These are phyloP conservation scores for Sebastes steindachneri DNA, from an alignment of 2,797 vertebrate genomes.

Conservation along the genomic window DNA sequence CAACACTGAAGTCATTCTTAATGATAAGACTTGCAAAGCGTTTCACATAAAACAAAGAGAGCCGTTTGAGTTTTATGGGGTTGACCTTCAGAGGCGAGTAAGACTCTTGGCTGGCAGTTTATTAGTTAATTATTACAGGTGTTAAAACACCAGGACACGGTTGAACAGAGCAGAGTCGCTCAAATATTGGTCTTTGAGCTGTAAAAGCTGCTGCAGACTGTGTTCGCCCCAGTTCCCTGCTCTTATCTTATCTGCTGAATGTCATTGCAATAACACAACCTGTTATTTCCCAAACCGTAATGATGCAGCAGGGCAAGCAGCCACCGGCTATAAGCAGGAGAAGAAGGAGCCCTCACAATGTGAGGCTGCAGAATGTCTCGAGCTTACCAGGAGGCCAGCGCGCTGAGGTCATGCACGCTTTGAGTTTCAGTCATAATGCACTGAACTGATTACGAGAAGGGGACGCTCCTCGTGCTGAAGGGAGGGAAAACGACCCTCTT, in stretches of 20 bases:
- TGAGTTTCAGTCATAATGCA: slow-evolving; percentile 68
- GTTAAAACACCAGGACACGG: slow-evolving; percentile 28
- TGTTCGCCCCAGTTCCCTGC: slow-evolving; percentile 21
- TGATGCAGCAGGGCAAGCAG: slow-evolving; percentile 27
- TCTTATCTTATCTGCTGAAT: slow-evolving; percentile 74
- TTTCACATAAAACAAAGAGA: slow-evolving; percentile 35
- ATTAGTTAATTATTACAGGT: slow-evolving; percentile 73
- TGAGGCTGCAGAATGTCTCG: slow-evolving; percentile 42
- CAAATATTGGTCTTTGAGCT: slow-evolving; percentile 59
- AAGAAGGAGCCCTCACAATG: slow-evolving; percentile 21
- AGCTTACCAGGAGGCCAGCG: slow-evolving; percentile 42
- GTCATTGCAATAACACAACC: slow-evolving; percentile 63
- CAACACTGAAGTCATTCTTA: neutral
- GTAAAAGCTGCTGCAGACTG: slow-evolving; percentile 41
- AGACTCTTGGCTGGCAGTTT: slow-evolving; percentile 37
- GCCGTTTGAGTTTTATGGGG: slow-evolving; percentile 39
- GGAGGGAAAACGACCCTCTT: slow-evolving; percentile 40
- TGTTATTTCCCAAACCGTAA: slow-evolving; percentile 65
- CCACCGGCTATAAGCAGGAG: slow-evolving; percentile 9
- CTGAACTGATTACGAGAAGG: slow-evolving; percentile 64
- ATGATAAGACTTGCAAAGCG: slow-evolving; percentile 14
- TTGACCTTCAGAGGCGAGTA: slow-evolving; percentile 47
- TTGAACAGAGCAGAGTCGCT: slow-evolving; percentile 23
- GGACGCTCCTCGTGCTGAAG: slow-evolving; percentile 61
- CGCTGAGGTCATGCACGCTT: slow-evolving; percentile 65